These are phyloP conservation scores for Talpa occidentalis DNA, from an alignment of 2,113 vertebrate species.

Conservation along the genomic window DNA sequence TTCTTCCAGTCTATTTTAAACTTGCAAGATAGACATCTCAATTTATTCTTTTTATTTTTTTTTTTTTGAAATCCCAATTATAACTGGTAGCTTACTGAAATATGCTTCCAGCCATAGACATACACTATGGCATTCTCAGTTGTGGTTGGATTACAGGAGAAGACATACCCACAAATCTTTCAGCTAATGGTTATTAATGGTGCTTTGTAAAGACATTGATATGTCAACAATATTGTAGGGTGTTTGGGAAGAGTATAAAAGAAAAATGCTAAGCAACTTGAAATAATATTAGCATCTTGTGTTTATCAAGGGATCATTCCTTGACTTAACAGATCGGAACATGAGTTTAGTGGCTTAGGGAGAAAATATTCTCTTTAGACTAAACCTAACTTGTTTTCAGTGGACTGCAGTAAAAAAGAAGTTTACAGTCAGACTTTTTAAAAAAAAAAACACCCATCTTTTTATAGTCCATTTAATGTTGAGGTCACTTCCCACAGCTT, in stretches of 20 bases:
- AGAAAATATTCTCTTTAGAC: background rate
- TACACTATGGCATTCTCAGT: background rate
- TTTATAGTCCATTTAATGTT: background rate
- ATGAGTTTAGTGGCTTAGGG: background rate
- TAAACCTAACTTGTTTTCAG: background rate
- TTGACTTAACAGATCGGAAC: background rate
- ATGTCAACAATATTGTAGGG: background rate
- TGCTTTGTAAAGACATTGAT: background rate
- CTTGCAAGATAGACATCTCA: constrained; percentile 22
- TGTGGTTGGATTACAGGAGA: background rate
- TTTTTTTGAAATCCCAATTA: background rate
- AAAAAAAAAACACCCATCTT: no score
- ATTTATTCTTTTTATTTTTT: constrained; percentile 23
- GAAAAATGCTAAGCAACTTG: background rate
- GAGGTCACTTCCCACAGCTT: constrained; percentile 21
- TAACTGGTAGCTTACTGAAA: background rate
- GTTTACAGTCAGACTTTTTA: background rate
- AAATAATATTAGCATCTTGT: background rate
- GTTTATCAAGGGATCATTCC: background rate
- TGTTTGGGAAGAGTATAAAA: background rate
- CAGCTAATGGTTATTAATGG: background rate
- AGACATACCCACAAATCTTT: background rate
- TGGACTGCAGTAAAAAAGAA: constrained; percentile 8
- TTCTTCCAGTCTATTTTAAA: constrained; percentile 30
- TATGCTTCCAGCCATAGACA: background rate